phyloP scores from a whole-genome alignment of 2,113 vertebrate species.

The Paracyprichromis sp. region DNA sequence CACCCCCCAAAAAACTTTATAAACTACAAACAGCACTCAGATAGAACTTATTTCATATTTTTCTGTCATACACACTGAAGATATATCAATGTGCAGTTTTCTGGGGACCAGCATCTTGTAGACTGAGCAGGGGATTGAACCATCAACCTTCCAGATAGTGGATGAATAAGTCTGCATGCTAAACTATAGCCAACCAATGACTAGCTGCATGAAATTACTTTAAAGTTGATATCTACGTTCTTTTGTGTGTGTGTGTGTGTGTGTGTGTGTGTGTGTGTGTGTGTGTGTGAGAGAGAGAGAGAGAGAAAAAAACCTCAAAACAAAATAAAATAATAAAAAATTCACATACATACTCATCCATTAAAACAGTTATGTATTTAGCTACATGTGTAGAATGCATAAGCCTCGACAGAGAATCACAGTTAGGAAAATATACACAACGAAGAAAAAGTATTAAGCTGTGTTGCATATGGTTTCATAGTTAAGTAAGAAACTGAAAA shows the following conservation, averaged over 20 bases:
- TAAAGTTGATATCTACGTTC: not conserved
- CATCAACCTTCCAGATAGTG: not conserved
- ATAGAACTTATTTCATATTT: not conserved
- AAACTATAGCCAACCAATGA: not conserved
- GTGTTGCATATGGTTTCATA: not conserved
- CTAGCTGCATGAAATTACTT: not conserved
- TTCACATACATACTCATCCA: not conserved
- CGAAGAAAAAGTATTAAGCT: not conserved
- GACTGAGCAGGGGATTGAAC: not conserved
- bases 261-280: not conserved
- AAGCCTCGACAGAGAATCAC: not conserved
- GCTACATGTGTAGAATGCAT: not conserved
- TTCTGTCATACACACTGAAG: not conserved
- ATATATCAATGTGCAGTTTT: not conserved
- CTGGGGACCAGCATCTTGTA: not conserved
- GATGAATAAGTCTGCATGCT: not conserved
- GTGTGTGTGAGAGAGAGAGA: not conserved
- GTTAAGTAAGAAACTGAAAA: not conserved
- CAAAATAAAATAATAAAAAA: not conserved
- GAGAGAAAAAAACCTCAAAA: accelerated
- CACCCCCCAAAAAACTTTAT: not conserved
- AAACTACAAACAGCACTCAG: not conserved
- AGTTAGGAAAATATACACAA: not conserved
- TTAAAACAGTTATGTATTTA: not conserved
- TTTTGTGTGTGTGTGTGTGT: not conserved